These are phyloP conservation scores for Cyanoliseus patagonus DNA, from an alignment of 2,113 vertebrate genomes.

Conservation along the genomic window DNA sequence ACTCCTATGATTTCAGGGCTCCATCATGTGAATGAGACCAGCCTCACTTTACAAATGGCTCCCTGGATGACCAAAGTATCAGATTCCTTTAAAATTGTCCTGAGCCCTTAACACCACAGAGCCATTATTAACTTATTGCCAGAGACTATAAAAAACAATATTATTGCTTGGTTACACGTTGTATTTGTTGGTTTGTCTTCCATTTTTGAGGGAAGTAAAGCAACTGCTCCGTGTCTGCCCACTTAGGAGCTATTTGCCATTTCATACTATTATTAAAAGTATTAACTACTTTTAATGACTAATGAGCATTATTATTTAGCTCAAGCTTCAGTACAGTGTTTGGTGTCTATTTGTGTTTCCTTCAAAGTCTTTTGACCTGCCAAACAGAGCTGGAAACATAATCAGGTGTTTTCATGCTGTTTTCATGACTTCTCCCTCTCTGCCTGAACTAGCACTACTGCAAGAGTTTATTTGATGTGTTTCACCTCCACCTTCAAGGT, in stretches of 20 bases:
- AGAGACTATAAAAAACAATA: constrained; percentile 35
- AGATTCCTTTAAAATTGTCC: constrained; percentile 56
- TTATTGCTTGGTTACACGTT: constrained; percentile 12
- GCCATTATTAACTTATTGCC: constrained; percentile 48
- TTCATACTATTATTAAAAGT: not conserved
- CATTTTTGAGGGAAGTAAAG: not conserved
- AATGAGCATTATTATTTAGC: not conserved
- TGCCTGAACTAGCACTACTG: not conserved
- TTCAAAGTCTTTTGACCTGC: not conserved
- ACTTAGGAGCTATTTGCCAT: not conserved
- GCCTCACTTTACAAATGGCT: constrained; percentile 11
- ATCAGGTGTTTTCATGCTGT: not conserved
- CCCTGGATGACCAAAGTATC: constrained; percentile 45
- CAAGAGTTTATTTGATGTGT: constrained; percentile 19
- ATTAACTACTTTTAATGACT: not conserved
- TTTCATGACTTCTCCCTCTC: constrained; percentile 4
- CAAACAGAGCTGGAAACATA: constrained; percentile 1
- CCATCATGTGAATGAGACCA: not conserved
- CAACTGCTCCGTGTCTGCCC: not conserved
- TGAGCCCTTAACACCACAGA: constrained; percentile 28
- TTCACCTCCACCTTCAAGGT: constrained; percentile 35
- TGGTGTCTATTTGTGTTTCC: not conserved
- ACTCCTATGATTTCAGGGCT: not conserved
- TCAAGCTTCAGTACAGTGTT: not conserved
- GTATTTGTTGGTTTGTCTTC: constrained; percentile 6